Base-by-base conservation (phyloP, 2,888 invertebrate species). In the Caradrina kadenii region DNA sequence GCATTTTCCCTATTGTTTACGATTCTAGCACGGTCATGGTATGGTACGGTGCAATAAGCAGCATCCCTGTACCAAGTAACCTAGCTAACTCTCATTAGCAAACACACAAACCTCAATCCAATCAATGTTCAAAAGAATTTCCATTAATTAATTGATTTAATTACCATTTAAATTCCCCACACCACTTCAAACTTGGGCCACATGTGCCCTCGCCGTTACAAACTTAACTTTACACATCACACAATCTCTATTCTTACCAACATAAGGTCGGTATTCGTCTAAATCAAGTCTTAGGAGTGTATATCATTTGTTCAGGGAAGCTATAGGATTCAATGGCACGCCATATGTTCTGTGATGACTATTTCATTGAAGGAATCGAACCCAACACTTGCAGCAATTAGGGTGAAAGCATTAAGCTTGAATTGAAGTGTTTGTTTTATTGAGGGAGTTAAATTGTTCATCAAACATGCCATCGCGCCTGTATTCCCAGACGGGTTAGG, bases 301-400 rank as follows among this genome's bases (percentile, higher is more conserved):
- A 21, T 58, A 63, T 66, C 59, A 63, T 56, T 77, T 69, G 77
- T 81, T 50, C 19, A 63, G 53, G 8, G 21, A 45, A 21, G 81
- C 65, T 53, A 69, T 81, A 61, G 78, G 48, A 75, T 76, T 68
- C 69, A 75, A 80, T 80, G 62, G 31, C 49, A 39, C 45, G 48
- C 81, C 78, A 81, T 70, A 66, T 78, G 78, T 15, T 54, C 19
- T 48, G 17, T 80, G 65, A 78, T 81, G 81, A 54, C 71, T 56
- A 81, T 81, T 81, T 66, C 56, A 78, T 78, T 81, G 71, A 31
- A 49, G 19, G 53, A 77, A 77, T 77, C 78, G 61, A 77, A n/a
- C 45, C 71, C 19, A 35, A 70, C 66, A 70, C 81, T 78, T 78
- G 76, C 63, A 54, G 78, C 63, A 77, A 78, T 81, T 81, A 81